Conservation (phyloP, 2,888 invertebrate genomes). For the Invenusta paracnida region DNA sequence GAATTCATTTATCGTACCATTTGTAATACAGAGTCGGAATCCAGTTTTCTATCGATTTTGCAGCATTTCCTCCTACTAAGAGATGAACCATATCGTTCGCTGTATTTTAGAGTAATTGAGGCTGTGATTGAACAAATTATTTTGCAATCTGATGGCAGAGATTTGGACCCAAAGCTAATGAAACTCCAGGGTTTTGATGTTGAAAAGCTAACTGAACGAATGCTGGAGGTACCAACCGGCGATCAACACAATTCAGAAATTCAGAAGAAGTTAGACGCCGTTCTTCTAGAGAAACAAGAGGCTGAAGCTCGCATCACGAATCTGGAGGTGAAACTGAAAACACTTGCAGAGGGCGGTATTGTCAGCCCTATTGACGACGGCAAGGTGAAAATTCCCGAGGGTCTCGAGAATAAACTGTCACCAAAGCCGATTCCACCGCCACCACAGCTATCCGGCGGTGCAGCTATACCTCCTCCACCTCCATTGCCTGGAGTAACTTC, state of each 20-base stretch:
- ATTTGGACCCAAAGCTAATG: background rate
- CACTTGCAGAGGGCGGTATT: background rate
- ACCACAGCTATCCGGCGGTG: no score
- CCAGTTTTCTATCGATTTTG: background rate
- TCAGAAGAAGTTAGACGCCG: background rate
- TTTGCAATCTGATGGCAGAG: background rate
- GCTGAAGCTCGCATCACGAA: background rate
- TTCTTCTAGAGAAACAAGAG: background rate
- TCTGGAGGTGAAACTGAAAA: background rate
- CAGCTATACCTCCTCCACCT: background rate
- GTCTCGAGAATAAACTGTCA: background rate
- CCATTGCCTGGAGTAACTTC: background rate
- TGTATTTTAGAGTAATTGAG: background rate
- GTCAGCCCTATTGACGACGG: background rate
- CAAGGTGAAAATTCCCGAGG: background rate
- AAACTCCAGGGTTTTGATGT: background rate
- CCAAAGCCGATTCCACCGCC: no score
- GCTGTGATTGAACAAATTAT: background rate
- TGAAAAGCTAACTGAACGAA: background rate
- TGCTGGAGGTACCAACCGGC: background rate
- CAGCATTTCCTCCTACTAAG: background rate
- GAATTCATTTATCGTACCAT: background rate
- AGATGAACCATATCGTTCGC: background rate
- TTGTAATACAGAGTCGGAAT: background rate
- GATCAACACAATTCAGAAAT: background rate